phyloP scores from a whole-genome alignment of 1,140 invertebrate species.

The Magallana ariakensis region DNA sequence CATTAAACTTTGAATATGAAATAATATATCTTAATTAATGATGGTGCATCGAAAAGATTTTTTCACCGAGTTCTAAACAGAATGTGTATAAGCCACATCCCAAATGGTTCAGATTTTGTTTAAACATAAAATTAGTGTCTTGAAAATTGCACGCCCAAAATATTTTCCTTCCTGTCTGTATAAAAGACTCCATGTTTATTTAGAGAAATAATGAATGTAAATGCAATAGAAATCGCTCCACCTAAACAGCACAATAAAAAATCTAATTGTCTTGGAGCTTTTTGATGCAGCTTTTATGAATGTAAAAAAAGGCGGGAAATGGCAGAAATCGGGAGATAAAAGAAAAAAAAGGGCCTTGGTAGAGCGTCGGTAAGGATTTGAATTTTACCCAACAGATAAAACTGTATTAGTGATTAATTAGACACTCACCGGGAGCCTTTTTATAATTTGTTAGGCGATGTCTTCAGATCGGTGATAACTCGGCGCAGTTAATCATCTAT shows the following conservation, averaged over 20 bases:
- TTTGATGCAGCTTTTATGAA: neutral
- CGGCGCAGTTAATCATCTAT: constrained; percentile 10
- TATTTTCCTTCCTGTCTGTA: neutral
- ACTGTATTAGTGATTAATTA: constrained; percentile 19
- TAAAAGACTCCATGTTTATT: constrained; percentile 16
- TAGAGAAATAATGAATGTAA: neutral
- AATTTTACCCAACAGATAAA: constrained; percentile 35
- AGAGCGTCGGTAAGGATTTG: neutral
- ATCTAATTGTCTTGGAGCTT: neutral
- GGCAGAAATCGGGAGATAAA: constrained; percentile 10
- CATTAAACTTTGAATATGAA: neutral
- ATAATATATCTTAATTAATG: neutral
- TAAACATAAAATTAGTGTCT: constrained; percentile 18
- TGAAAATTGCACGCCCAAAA: constrained; percentile 10
- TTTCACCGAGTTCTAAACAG: neutral
- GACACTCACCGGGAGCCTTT: constrained; percentile 8
- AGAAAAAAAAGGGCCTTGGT: neutral
- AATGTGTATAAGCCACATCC: neutral
- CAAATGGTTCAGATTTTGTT: constrained; percentile 17
- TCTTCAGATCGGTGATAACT: constrained; percentile 12
- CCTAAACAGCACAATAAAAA: neutral
- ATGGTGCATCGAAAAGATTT: neutral
- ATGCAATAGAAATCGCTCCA: neutral
- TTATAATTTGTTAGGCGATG: constrained; percentile 38
- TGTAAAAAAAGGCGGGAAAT: neutral